Percentiles rank a stretch among this genome's conserved stretches.
phyloP scores from a whole-genome alignment of 2,797 vertebrate genomes.

The Chloroceryle amazona region DNA sequence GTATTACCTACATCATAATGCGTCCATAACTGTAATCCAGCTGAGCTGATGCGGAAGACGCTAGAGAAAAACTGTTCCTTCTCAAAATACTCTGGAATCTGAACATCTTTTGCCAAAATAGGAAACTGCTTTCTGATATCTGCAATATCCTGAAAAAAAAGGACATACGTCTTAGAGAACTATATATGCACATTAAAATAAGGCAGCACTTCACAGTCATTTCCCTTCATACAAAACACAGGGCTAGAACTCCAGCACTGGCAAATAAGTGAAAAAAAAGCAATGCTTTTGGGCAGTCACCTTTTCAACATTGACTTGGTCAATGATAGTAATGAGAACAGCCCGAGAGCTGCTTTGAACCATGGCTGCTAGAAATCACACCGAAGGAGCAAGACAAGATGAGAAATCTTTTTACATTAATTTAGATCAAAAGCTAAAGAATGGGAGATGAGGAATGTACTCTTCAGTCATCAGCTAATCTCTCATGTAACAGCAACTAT shows the following conservation, averaged over 20 bases:
- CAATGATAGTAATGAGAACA: neutral
- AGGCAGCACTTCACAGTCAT: neutral
- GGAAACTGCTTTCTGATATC: slow-evolving; percentile 94
- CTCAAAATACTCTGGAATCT: slow-evolving; percentile 89
- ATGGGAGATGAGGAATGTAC: neutral
- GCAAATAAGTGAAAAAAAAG: neutral
- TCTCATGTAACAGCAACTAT: neutral
- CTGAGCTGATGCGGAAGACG: slow-evolving; percentile 95
- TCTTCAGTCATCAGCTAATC: neutral
- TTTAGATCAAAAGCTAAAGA: neutral
- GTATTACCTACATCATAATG: slow-evolving; percentile 92
- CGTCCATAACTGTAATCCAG: slow-evolving; percentile 94
- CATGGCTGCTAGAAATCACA: neutral
- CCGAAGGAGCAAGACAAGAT: neutral
- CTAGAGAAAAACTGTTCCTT: slow-evolving; percentile 94
- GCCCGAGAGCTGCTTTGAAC: neutral
- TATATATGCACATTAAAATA: neutral
- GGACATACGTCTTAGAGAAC: neutral
- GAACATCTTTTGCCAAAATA: slow-evolving; percentile 88
- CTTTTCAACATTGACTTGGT: neutral
- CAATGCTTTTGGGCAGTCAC: neutral
- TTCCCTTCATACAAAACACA: accelerated
- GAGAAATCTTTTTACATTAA: neutral
- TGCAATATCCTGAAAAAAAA: slow-evolving; percentile 89
- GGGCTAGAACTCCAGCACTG: neutral